Conservation (phyloP, 2,113 vertebrate species). For the Notiomystis cincta region DNA sequence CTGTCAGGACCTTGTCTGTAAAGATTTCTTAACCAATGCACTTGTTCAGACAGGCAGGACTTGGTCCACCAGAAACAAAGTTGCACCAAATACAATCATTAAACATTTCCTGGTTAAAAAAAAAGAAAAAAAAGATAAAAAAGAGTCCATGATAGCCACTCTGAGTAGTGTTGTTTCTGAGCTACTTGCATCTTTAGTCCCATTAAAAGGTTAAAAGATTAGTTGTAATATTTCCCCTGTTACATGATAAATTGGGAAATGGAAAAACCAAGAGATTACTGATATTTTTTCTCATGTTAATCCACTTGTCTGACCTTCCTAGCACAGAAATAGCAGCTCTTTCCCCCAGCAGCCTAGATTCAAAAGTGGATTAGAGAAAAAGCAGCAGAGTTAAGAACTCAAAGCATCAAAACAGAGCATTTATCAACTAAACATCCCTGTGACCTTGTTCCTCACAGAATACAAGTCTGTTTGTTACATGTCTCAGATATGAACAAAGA, state of each 20-base stretch:
- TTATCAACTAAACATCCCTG: neutral
- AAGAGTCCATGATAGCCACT: neutral
- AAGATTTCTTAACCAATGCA: neutral
- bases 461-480: neutral
- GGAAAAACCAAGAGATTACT: neutral
- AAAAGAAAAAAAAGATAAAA: no score
- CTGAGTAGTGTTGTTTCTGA: neutral
- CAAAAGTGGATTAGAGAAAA: constrained; percentile 18
- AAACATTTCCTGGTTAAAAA: neutral
- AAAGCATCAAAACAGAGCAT: neutral
- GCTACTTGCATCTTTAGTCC: neutral
- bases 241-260: neutral
- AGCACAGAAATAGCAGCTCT: neutral
- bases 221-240: neutral
- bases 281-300: neutral
- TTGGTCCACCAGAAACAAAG: rapidly evolving
- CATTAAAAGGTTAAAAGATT: neutral
- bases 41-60: neutral
- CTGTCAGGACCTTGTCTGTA: neutral
- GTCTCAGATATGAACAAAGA: neutral
- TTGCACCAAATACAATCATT: neutral
- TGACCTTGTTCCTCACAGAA: neutral
- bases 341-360: neutral
- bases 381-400: neutral
- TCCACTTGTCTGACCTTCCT: constrained; percentile 4